Evolutionary conservation across 2,797 vertebrate genomes (phyloP).

Genomic region (Anas acuta): DNA sequence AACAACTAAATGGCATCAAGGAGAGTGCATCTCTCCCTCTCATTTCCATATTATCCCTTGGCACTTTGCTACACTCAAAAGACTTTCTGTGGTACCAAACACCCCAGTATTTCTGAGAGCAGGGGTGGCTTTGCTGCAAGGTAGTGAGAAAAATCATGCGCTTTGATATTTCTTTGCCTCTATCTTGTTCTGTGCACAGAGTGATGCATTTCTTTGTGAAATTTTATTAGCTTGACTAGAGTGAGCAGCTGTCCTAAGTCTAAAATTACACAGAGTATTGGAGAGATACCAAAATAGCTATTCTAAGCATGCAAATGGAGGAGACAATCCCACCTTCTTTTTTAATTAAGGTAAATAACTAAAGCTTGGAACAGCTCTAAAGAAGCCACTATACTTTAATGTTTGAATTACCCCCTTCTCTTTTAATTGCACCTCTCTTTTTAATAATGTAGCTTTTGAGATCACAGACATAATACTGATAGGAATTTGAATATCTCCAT

Average conservation of each 20-base stretch:
- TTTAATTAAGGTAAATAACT: background rate
- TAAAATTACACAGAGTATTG: background rate
- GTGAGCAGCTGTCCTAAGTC: constrained; percentile 23
- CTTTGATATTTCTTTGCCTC: constrained; percentile 2
- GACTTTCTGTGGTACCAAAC: background rate
- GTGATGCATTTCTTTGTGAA: background rate
- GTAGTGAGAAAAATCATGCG: background rate
- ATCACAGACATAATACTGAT: accelerated
- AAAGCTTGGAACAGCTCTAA: background rate
- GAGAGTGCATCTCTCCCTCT: background rate
- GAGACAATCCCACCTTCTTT: background rate
- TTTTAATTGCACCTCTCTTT: background rate
- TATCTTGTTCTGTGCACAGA: background rate
- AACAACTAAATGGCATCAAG: background rate
- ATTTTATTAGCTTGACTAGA: constrained; percentile 5
- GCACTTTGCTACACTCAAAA: background rate
- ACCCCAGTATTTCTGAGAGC: background rate
- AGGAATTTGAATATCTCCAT: background rate
- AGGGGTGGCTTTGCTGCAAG: background rate
- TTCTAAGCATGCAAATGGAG: background rate
- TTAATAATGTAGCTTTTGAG: background rate
- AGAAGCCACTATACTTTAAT: background rate
- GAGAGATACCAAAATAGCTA: constrained; percentile 2
- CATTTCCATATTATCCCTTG: background rate
- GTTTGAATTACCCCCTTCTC: background rate